phyloP scores from a whole-genome alignment of 2,113 vertebrate genomes.

The Sinocyclocheilus anshuiensis region DNA sequence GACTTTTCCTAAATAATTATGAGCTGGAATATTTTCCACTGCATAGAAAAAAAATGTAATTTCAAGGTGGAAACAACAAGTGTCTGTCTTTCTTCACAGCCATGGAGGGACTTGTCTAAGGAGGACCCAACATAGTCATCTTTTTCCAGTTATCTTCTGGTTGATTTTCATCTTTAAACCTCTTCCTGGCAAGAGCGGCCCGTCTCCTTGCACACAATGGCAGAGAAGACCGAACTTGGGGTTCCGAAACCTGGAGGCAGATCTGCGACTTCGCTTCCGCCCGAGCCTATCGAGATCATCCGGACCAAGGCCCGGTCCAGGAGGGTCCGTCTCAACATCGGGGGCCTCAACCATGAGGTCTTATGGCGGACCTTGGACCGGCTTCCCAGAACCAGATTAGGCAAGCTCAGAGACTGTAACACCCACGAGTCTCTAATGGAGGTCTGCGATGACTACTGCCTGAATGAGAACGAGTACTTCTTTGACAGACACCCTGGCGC shows the following conservation, averaged over 20 bases:
- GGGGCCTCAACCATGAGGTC: conserved; percentile 97
- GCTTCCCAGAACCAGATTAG: conserved; percentile 91
- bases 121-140: conserved; percentile 69
- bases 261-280: conserved; percentile 84
- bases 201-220: conserved; percentile 78
- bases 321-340: conserved; percentile 94
- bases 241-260: conserved; percentile 80
- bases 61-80: conserved; percentile 3
- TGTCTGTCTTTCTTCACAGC: conserved; percentile 64
- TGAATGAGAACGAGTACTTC: conserved; percentile 96
- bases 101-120: conserved; percentile 79
- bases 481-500: conserved; percentile 96
- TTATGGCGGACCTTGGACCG: conserved; percentile 96
- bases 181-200: conserved; percentile 48
- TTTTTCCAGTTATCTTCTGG: conserved; percentile 44
- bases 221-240: conserved; percentile 83
- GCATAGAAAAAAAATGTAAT: neutral
- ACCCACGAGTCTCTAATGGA: conserved; percentile 95
- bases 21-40: neutral
- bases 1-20: neutral
- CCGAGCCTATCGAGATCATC: conserved; percentile 94
- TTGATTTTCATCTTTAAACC: conserved; percentile 40
- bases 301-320: conserved; percentile 90
- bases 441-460: conserved; percentile 96
- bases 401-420: conserved; percentile 96